Percentiles rank a stretch among this genome's conserved stretches.
Evolutionary conservation across 2,888 invertebrate genomes (phyloP).

Genomic region (Dasysyrphus tricinctus): DNA sequence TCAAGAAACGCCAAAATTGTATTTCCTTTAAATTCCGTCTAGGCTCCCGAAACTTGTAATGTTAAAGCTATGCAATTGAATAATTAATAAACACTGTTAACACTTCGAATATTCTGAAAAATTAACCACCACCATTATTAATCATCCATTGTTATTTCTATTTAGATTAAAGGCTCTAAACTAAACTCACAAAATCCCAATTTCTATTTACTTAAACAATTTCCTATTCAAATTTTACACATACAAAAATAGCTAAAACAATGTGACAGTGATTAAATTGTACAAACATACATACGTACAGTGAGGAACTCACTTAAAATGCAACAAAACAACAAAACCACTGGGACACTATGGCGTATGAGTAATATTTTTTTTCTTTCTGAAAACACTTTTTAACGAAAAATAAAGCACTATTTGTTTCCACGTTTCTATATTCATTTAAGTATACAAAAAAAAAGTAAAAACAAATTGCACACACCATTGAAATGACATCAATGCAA

Average conservation of each 20-base stretch:
- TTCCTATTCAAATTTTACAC: background rate
- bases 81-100: too few relatives aligned
- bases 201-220: background rate
- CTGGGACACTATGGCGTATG: constrained; percentile 60
- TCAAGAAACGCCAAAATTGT: too few relatives aligned
- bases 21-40: too few relatives aligned
- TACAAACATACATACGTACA: background rate
- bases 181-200: background rate
- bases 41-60: too few relatives aligned
- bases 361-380: constrained; percentile 47
- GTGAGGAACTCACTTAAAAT: background rate
- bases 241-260: background rate
- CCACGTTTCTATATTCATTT: constrained; percentile 30
- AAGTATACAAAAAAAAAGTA: background rate
- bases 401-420: background rate
- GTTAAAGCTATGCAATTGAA: too few relatives aligned
- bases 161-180: background rate
- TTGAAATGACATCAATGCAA: constrained; percentile 25
- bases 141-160: background rate
- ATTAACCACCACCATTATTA: too few relatives aligned
- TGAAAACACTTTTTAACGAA: constrained; percentile 1
- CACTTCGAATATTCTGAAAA: too few relatives aligned
- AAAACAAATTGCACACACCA: constrained; percentile 23
- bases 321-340: constrained; percentile 7
- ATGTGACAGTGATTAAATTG: background rate